These are phyloP conservation scores for Andinoacara biseriatus DNA, from an alignment of 2,113 vertebrate genomes.

Conservation along the genomic window DNA sequence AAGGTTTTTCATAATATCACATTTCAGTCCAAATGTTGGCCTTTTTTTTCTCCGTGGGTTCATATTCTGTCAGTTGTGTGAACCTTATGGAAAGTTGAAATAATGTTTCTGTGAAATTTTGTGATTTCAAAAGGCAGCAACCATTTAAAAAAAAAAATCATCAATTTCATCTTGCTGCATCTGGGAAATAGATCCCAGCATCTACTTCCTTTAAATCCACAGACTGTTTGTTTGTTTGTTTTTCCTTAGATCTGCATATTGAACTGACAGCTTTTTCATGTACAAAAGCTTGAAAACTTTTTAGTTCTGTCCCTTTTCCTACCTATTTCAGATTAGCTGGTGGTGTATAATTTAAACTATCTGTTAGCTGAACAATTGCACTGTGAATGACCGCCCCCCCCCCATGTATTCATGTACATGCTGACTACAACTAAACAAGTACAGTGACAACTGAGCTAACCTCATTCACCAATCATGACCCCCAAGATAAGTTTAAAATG, in stretches of 20 bases:
- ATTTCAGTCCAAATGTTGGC: not conserved
- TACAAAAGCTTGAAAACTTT: not conserved
- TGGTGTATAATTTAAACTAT: not conserved
- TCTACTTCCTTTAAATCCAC: not conserved
- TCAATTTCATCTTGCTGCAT: not conserved
- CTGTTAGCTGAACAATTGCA: not conserved
- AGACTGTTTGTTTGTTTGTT: not conserved
- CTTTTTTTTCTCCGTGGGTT: not conserved
- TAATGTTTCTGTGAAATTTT: not conserved
- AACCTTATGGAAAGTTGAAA: not conserved
- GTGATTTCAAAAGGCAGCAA: not conserved
- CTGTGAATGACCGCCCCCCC: not conserved
- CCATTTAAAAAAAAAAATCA: not conserved
- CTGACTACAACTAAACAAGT: not conserved
- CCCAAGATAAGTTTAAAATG: not conserved
- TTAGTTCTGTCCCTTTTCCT: not conserved
- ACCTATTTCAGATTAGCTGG: not conserved
- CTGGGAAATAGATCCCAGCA: not conserved
- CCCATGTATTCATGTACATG: not conserved
- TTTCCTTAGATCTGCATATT: not conserved
- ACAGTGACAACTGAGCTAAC: conserved; percentile 4
- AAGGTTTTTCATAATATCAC: not conserved
- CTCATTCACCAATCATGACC: not conserved
- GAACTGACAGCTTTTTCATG: conserved; percentile 10
- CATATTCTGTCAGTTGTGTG: not conserved